These are phyloP conservation scores for Standfussiana lucernea DNA, from an alignment of 2,888 invertebrate genomes.

Conservation along the genomic window DNA sequence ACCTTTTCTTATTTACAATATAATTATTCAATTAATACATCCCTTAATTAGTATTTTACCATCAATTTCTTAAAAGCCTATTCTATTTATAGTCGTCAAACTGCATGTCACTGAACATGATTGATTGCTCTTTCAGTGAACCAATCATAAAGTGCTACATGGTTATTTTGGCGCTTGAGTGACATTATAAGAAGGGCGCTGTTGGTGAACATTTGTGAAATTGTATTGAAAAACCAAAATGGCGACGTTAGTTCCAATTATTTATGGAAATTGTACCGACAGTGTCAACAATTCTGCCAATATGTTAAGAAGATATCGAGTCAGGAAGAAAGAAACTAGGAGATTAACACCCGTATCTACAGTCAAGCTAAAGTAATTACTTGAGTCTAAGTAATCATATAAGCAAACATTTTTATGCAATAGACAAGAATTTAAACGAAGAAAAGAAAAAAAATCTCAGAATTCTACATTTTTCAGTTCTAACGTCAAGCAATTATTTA, in stretches of 20 bases:
- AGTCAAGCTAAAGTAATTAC: no score
- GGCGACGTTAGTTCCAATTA: not conserved
- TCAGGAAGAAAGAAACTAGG: not conserved
- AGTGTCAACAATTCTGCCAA: no score
- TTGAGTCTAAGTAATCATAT: no score
- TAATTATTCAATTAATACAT: constrained; percentile 46
- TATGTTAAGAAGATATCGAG: no score
- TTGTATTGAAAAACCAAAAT: not conserved
- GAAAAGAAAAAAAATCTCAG: no score
- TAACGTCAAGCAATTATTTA: no score
- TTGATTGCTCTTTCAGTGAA: not conserved
- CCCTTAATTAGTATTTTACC: not conserved
- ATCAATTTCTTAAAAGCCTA: constrained; percentile 11
- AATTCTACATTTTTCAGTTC: no score
- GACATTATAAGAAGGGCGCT: not conserved
- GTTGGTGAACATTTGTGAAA: not conserved
- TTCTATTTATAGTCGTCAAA: not conserved
- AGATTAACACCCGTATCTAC: no score
- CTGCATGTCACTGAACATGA: not conserved
- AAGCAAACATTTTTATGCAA: no score
- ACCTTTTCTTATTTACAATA: constrained; percentile 31
- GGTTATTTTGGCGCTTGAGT: not conserved
- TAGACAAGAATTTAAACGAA: no score
- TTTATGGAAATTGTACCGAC: not conserved
- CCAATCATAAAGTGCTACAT: not conserved